Evolutionary conservation across 2,797 vertebrate genomes (phyloP).

Genomic region (Simalia tracyae): DNA sequence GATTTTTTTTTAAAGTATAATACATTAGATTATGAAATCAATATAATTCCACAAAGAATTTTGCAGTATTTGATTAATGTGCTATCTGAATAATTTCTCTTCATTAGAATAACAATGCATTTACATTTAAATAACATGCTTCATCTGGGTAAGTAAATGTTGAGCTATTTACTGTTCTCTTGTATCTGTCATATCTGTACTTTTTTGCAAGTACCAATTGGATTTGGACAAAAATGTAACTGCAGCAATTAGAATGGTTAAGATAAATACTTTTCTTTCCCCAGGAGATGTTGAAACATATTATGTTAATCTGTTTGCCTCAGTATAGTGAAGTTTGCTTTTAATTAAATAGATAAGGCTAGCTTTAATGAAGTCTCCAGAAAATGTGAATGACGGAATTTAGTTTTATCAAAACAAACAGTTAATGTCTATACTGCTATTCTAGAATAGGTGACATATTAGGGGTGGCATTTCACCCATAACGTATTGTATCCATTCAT

Average conservation of each 20-base stretch:
- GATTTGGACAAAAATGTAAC: slow-evolving; percentile 53
- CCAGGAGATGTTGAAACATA: slow-evolving; percentile 45
- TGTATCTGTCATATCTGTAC: slow-evolving; percentile 42
- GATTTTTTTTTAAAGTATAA: slow-evolving; percentile 10
- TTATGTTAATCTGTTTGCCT: slow-evolving; percentile 54
- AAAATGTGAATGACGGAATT: slow-evolving; percentile 42
- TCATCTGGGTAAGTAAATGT: slow-evolving; percentile 32
- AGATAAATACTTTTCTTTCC: slow-evolving; percentile 51
- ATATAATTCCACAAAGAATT: slow-evolving; percentile 20
- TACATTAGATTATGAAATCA: slow-evolving; percentile 40
- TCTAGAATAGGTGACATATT: slow-evolving; percentile 3
- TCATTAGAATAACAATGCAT: slow-evolving; percentile 35
- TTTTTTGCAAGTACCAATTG: slow-evolving; percentile 43
- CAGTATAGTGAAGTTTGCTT: slow-evolving; percentile 42
- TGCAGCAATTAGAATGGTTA: slow-evolving; percentile 53
- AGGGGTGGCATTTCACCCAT: background rate
- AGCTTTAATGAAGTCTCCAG: slow-evolving; percentile 46
- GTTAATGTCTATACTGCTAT: slow-evolving; percentile 12
- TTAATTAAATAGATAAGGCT: slow-evolving; percentile 59
- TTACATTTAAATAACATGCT: slow-evolving; percentile 51
- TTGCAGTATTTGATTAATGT: slow-evolving; percentile 36
- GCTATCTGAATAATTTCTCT: slow-evolving; percentile 31
- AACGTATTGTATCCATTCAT: background rate
- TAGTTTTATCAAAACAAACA: slow-evolving; percentile 37
- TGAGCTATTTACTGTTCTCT: slow-evolving; percentile 41